phyloP scores from a whole-genome alignment of 2,113 vertebrate genomes.

The Elaphurus davidianus region DNA sequence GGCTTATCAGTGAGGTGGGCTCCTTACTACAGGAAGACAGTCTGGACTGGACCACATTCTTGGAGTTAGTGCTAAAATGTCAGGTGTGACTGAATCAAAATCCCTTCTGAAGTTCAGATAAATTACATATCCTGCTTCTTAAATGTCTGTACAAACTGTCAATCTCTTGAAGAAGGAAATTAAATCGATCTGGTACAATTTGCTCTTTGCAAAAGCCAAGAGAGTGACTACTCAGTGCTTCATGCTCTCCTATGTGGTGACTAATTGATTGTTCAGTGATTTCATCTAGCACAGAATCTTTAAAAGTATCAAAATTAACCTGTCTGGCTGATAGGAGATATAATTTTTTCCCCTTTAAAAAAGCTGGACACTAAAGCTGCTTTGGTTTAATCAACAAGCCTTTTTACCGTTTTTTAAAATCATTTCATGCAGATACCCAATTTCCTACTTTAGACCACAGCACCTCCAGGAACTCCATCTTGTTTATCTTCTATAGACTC shows the following conservation, averaged over 20 bases:
- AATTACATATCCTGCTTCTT: conserved; percentile 65
- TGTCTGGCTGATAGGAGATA: conserved; percentile 11
- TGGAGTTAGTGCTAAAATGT: conserved; percentile 24
- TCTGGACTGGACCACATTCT: not conserved
- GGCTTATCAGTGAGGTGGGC: not conserved
- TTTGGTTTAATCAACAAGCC: conserved; percentile 4
- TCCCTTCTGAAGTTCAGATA: conserved; percentile 61
- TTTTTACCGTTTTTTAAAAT: not conserved
- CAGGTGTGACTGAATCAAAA: conserved; percentile 18
- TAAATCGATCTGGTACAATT: conserved; percentile 69
- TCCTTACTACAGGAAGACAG: not conserved
- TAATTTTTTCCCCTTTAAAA: conserved; percentile 29
- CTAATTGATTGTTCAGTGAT: conserved; percentile 68
- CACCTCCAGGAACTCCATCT: not conserved
- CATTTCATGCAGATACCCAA: not conserved
- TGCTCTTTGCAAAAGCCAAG: conserved; percentile 72
- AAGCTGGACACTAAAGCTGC: not conserved
- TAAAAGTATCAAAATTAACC: conserved; percentile 65
- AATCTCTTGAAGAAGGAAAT: conserved; percentile 67
- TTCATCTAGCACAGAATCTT: conserved; percentile 60
- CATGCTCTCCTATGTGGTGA: conserved; percentile 38
- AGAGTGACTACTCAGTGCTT: conserved; percentile 44
- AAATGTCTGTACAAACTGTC: conserved; percentile 61
- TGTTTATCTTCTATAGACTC: not conserved
- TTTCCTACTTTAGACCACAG: not conserved